Percentiles rank a stretch among this genome's conserved stretches.
These are phyloP conservation scores for Pangasius sanitwongsei DNA, from an alignment of 2,797 vertebrate genomes.

Conservation along the genomic window DNA sequence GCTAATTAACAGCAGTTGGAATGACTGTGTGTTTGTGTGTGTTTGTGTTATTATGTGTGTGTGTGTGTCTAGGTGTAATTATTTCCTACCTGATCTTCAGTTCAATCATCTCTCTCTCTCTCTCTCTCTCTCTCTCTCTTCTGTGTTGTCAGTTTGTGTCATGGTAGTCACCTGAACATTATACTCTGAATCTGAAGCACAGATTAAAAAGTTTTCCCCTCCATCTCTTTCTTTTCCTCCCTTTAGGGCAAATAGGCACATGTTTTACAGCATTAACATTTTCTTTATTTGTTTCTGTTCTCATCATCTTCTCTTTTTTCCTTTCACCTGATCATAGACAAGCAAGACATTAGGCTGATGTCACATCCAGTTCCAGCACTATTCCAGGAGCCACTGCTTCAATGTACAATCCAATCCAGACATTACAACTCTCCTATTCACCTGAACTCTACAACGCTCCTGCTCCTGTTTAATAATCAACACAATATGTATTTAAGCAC, in stretches of 20 bases:
- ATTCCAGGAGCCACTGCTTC: not conserved
- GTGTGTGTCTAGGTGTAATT: slow-evolving; percentile 39
- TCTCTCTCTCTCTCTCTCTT: not conserved
- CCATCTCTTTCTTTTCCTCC: not conserved
- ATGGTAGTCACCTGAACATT: not conserved
- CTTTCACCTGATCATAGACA: slow-evolving; percentile 4
- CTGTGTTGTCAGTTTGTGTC: not conserved
- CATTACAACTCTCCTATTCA: not conserved
- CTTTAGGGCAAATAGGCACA: slow-evolving; percentile 16
- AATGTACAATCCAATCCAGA: not conserved
- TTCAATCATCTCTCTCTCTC: not conserved
- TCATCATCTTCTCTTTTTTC: slow-evolving; percentile 17
- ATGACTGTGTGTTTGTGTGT: slow-evolving; percentile 21
- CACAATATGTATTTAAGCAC: not conserved
- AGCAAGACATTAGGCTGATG: not conserved
- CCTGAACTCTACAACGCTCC: not conserved
- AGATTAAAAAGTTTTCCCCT: not conserved
- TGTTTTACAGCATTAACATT: not conserved
- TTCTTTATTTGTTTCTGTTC: not conserved
- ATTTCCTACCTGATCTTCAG: slow-evolving; percentile 41
- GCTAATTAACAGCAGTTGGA: slow-evolving; percentile 59
- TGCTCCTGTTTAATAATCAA: not conserved
- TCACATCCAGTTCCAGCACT: not conserved
- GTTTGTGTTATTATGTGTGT: slow-evolving; percentile 20
- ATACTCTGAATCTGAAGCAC: not conserved